Base-by-base conservation (phyloP, 2,888 invertebrate genomes). In the Myopa testacea region DNA sequence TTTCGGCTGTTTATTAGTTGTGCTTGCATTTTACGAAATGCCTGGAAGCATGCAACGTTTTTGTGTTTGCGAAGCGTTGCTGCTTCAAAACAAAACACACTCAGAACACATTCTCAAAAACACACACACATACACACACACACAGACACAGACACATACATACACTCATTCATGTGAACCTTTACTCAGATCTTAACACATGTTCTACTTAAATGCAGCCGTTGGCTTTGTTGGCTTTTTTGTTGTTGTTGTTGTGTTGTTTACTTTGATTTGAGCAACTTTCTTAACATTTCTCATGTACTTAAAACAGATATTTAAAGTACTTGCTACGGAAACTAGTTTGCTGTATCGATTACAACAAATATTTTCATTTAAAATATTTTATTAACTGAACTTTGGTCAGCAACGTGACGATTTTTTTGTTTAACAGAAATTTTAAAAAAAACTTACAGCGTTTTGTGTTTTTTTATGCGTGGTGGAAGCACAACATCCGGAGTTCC, bases 11-110 rank as follows among this genome's bases (percentile, higher is more conserved):
- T 14, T 26, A 63, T 63, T 63, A 16, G 14, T 14, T 45, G 14
- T 40, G 45, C 12, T 68, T 16, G 45, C 12, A 14, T 68, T 38
- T 68, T 68, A 45, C 68, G 45, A 37, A 68, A 68, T 68, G 38
- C 45, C 45, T 68, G 10, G 16, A 63, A 63, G 63, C 63, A 63
- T 63, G 63, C 63, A 37, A 26, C 12, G 3, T 63, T 63, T 14
- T 45, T 45, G 26, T 26, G 2, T 26, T 26, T 26, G 26, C 45
- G 45, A 45, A 10, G 6, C 45, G 6, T 1, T 45, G 26, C 37
- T 26, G 37, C 14, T 45, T 45, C 10, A 45, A 45, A 68, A 68
- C 45, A 68, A 38, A 45, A 38, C 16, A 40, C 19, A 68, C n/a
- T 4, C 16, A 14, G 4, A 50, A 69, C 4, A 50, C 10, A 26